These are phyloP conservation scores for Eleutherodactylus coqui DNA, from an alignment of 2,797 vertebrate genomes.

Conservation along the genomic window DNA sequence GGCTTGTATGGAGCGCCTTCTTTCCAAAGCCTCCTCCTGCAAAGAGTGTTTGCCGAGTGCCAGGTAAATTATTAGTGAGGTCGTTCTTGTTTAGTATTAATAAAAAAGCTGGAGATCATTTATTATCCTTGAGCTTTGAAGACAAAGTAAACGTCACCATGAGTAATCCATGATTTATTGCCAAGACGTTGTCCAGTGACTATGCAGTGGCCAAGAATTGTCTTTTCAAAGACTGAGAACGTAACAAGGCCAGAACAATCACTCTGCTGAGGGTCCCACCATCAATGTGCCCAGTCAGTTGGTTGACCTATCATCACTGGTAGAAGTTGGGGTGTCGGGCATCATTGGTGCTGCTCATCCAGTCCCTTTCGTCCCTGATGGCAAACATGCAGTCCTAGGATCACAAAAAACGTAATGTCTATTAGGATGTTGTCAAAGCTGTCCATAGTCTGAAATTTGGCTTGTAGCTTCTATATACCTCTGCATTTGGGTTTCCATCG, in stretches of 20 bases:
- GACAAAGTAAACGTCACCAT: too few relatives aligned
- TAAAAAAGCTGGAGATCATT: not conserved
- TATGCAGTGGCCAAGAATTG: not conserved
- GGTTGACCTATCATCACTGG: not conserved
- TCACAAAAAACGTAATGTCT: too few relatives aligned
- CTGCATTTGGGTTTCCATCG: too few relatives aligned
- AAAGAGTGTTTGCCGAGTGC: not conserved
- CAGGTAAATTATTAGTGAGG: slow-evolving; percentile 6
- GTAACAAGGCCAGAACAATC: not conserved
- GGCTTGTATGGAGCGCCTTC: slow-evolving; percentile 2
- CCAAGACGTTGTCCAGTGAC: not conserved
- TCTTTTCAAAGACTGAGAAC: not conserved
- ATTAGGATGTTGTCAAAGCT: too few relatives aligned
- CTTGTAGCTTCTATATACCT: too few relatives aligned
- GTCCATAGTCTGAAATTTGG: too few relatives aligned
- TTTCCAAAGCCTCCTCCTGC: not conserved
- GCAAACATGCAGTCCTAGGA: too few relatives aligned
- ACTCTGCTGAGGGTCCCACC: not conserved
- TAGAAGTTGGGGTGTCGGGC: not conserved
- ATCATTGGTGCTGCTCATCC: not conserved
- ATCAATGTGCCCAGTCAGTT: not conserved
- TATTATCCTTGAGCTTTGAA: not conserved
- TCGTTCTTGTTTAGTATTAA: not conserved
- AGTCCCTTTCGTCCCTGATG: not conserved
- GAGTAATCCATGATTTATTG: not conserved